Base-by-base conservation (phyloP, 2,113 vertebrate species). In the Bos javanicus region DNA sequence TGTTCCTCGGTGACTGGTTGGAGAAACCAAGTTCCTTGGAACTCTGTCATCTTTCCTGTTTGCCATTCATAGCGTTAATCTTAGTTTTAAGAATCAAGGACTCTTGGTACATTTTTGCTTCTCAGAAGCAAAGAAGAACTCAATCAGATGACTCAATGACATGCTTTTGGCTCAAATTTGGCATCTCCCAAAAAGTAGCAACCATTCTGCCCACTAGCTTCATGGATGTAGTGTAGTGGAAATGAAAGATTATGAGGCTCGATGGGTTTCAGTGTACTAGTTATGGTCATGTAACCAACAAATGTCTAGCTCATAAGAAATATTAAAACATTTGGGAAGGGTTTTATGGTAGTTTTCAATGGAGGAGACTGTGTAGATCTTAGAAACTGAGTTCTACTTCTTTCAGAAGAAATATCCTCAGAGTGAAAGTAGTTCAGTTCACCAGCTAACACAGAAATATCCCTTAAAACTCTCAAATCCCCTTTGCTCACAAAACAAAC, bases 391-490 rank as follows among this genome's bases (percentile, higher is more conserved):
- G n/a, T 36, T 50, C 81, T 36, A 50, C 59, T 67, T 90, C 43
- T 67, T 67, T 50, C 28, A 30, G 13, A 89, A 93, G 33, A 91
- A 56, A 43, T 30, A 14, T n/a, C 23, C 19, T 74, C 90, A 23
- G 36, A 83, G 21, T 59, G 86, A 54, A 43, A 62, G 87, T n/a
- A 64, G 46, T 67, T 86, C 30, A 80, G 2, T 89, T 96, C 56
- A 71, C 33, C 30, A 71, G 67, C 19, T 48, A 71, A 83, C 50
- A 43, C 26, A 94, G 67, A 88, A 82, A 71, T 60, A 76, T 21
- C 43, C 95, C 50, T 57, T 83, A 84, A 97, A 96, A 25, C 11
- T 28, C 30, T 62, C 80, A 92, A 96, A 80, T 96, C 90, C 30
- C 71, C 81, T 48, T 48, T 74, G 80, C 46, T 96, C 71, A 50